Evolutionary conservation across 2,888 invertebrate genomes (phyloP), one percentile per base, ranked within the genome.

Genomic region (Watsonalla cultraria): DNA sequence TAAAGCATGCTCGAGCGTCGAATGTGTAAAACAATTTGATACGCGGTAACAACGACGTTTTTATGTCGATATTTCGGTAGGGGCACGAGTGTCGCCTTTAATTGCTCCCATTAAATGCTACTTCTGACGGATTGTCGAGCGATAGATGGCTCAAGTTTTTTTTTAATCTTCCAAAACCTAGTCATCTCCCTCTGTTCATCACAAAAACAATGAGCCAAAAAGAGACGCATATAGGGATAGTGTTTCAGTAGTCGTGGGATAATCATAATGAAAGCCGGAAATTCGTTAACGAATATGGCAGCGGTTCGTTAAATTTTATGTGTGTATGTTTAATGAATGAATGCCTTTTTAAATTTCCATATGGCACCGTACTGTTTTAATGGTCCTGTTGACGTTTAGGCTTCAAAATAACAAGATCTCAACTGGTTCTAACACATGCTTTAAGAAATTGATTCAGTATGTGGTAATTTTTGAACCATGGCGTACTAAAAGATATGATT

Each of bases 221-320:
- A 75, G 78, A 66, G 84, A 80, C 64, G 70, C 60, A 64, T 53
- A 62, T 66, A 65, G 5, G 11, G 54, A 54, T 66, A 59, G 58
- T 67, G 60, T 65, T 60, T 60, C 65, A 57, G 64, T 68, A 70
- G 67, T 71, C 78, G 75, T 78, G 76, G 76, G 76, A 78, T 78
- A 74, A 78, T 78, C 78, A 76, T 79, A 80, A 82, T 81, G 81
- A 76, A 80, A 76, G 80, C 89, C 89, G 90, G 90, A 90, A 86
- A 84, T 87, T 83, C 85, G 83, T 90, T 88, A 86, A 86, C 81
- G 83, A 83, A 84, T 85, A 82, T 84, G 82, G 85, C 80, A 80
- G 82, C 79, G 86, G 80, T 87, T 86, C 88, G 82, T 89, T 88
- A 86, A 86, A 84, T 83, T 87, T 87, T 87, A 88, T 86, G 84